Evolutionary conservation across 2,888 invertebrate genomes (phyloP), one percentile per base, ranked within the genome.

Genomic region (Dolichopus griseipennis): DNA sequence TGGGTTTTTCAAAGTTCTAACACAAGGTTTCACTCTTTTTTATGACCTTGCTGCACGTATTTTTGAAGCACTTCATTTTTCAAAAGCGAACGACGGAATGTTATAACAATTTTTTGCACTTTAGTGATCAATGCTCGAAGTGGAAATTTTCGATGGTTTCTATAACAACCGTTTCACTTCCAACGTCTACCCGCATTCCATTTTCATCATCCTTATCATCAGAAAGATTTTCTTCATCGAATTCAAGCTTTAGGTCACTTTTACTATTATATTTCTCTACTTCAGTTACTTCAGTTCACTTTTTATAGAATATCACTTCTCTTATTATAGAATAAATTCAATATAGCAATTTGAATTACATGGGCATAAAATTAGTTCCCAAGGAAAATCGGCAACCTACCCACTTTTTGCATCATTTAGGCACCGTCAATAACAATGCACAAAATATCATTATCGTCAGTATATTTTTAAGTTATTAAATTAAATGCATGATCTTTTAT

Each of bases 91-190:
- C 27, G 27, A 27, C 27, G 27, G 5, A 27, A 27, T 4, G 27
- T 27, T 27, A 4, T 27, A 27, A 27, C 27, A 64, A 64, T 64
- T 33, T 15, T 33, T 6, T 12, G 64, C 33, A 64, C 64, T 64
- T 64, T 64, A n/a, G n/a, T 64, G 64, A 64, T 64, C 15, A 64
- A 18, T 34, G 34, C 18, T n/a, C 64, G 18, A 8, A 33, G 34
- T 64, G 18, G 18, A 34, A 64, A 64, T 64, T 18, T 64, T 64
- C 64, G 34, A 34, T 64, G 20, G 20, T 64, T n/a, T 64, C n/a
- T 34, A 27, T n/a, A 34, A 64, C 33, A 33, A 34, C 34, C 33
- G 33, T n/a, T 64, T 34, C 64, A 34, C 7, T 64, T 34, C 20
- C 34, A 6, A 34, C n/a, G 18, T 34, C 34, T 34, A 34, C 34